Conservation (phyloP, 2,888 invertebrate genomes). For the Eristalis arbustorum region DNA sequence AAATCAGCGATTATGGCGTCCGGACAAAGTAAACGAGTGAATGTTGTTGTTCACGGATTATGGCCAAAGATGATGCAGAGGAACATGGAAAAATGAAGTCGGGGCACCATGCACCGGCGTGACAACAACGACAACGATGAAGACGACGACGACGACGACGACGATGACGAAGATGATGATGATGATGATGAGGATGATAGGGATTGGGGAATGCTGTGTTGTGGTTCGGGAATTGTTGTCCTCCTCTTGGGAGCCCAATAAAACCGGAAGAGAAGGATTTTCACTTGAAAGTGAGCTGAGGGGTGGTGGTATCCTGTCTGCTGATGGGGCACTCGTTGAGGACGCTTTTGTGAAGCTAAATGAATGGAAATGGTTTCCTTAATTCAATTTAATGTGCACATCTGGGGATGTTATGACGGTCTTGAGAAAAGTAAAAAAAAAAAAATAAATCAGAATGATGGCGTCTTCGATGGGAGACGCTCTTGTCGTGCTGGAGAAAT, state of each 20-base stretch:
- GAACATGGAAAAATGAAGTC: constrained; percentile 30
- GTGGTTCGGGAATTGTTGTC: constrained; percentile 22
- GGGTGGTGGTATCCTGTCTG: constrained; percentile 7
- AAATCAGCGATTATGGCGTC: constrained; percentile 69
- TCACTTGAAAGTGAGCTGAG: constrained; percentile 17
- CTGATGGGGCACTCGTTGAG: constrained; percentile 40
- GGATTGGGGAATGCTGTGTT: constrained; percentile 32
- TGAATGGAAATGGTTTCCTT: constrained; percentile 62
- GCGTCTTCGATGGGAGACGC: not conserved
- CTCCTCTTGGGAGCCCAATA: constrained; percentile 32
- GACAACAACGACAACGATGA: constrained; percentile 14
- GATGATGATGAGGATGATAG: constrained; percentile 38
- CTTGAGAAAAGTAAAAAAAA: not conserved
- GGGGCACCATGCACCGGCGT: constrained; percentile 3
- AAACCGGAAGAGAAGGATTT: constrained; percentile 68
- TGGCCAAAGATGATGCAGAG: constrained; percentile 53
- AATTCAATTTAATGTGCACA: constrained; percentile 55
- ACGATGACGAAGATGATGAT: constrained; percentile 35
- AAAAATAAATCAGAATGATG: not conserved
- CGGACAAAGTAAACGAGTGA: constrained; percentile 68
- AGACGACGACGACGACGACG: constrained; percentile 13
- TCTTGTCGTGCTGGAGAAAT: not conserved
- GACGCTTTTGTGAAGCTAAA: constrained; percentile 35
- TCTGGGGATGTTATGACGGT: constrained; percentile 26
- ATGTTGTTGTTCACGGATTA: constrained; percentile 69